These are phyloP conservation scores for Unio pictorum DNA, from an alignment of 2,888 invertebrate species.

Conservation along the genomic window DNA sequence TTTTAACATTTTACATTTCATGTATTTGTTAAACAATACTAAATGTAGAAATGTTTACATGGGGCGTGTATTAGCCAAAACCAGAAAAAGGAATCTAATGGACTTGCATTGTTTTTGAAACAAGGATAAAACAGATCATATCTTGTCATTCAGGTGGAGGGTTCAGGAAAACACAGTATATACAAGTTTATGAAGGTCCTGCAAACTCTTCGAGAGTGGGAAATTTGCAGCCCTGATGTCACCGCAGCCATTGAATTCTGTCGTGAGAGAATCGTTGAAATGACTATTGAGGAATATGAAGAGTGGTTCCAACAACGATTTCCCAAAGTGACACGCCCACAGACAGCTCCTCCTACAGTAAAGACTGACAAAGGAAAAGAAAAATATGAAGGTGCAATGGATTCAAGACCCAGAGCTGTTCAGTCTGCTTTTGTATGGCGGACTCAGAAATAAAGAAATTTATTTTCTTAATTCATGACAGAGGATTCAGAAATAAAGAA, in stretches of 20 bases:
- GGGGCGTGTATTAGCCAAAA: no score
- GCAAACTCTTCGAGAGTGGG: slow-evolving; percentile 67
- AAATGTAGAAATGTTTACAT: no score
- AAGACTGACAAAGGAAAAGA: slow-evolving; percentile 26
- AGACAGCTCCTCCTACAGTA: slow-evolving; percentile 56
- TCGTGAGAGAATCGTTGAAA: slow-evolving; percentile 67
- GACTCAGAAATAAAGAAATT: slow-evolving; percentile 4
- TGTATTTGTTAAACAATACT: no score
- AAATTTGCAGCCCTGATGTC: slow-evolving; percentile 70
- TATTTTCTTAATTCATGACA: no score
- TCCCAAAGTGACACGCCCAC: slow-evolving; percentile 62
- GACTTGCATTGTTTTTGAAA: no score
- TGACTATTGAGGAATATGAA: slow-evolving; percentile 69
- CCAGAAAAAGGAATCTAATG: no score
- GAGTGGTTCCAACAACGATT: slow-evolving; percentile 68
- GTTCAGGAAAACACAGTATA: slow-evolving; percentile 65
- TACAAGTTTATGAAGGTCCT: slow-evolving; percentile 68
- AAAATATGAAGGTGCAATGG: not conserved
- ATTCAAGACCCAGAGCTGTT: slow-evolving; percentile 2
- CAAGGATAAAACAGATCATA: no score
- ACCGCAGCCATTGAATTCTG: slow-evolving; percentile 70
- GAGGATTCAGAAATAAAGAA: slow-evolving; percentile 6
- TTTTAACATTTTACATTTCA: no score
- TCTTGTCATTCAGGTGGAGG: slow-evolving; percentile 58
- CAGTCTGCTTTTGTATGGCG: slow-evolving; percentile 18